Evolutionary conservation across 1,140 invertebrate genomes (phyloP).

Genomic region (Zaprionus camerounensis): DNA sequence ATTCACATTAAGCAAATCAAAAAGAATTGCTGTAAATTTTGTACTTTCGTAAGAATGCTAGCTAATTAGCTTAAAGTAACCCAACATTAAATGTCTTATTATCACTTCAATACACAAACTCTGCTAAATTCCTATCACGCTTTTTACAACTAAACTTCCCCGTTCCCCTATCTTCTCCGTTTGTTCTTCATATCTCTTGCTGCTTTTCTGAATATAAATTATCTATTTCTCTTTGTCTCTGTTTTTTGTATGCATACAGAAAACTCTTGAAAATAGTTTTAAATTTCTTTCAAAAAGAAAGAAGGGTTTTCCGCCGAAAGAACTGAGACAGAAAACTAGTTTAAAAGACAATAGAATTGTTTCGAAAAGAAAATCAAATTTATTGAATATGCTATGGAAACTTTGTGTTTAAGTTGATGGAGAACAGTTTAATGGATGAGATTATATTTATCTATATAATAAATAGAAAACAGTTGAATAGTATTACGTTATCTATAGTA

Average conservation of each 20-base stretch:
- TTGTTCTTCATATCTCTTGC: not conserved
- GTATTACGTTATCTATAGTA: too few species aligned
- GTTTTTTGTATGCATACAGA: not conserved
- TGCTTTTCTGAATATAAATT: slow-evolving; percentile 9
- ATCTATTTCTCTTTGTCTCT: not conserved
- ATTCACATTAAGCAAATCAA: too few species aligned
- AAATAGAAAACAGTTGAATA: not conserved
- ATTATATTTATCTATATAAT: not conserved
- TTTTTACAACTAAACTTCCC: not conserved
- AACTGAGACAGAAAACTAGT: not conserved
- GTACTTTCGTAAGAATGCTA: not conserved
- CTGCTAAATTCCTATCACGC: not conserved
- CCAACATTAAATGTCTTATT: not conserved
- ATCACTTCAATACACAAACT: not conserved
- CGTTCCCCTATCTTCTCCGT: not conserved
- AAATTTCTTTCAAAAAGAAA: slow-evolving; percentile 2
- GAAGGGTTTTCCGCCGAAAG: not conserved
- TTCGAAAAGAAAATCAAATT: not conserved
- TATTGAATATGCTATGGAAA: not conserved
- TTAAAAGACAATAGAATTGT: not conserved
- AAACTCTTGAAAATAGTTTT: slow-evolving; percentile 7
- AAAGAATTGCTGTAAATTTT: too few species aligned
- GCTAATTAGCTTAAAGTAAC: not conserved
- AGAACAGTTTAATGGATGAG: not conserved
- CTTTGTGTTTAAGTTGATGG: not conserved